A percentile compares a stretch with the other conserved stretches of the same genome.
phyloP scores from a whole-genome alignment of 2,797 vertebrate species.

The Hippopotamyrus pictus region DNA sequence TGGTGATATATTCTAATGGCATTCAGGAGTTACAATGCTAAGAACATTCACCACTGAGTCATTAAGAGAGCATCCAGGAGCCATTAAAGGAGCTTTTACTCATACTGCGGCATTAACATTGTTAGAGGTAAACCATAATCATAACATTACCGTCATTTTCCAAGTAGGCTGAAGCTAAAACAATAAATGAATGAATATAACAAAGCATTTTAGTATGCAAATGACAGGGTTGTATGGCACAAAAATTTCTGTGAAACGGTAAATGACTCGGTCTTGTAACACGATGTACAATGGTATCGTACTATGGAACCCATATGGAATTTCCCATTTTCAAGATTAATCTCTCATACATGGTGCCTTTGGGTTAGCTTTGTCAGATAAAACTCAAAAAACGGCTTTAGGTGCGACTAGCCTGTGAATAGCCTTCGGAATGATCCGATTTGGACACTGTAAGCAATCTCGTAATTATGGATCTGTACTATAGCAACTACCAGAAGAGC shows the following conservation, averaged over 20 bases:
- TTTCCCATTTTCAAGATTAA: neutral
- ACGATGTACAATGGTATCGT: neutral
- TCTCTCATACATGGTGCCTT: neutral
- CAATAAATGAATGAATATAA: neutral
- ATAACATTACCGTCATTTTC: neutral
- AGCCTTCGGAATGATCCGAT: neutral
- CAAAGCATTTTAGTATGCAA: neutral
- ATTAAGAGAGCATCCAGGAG: neutral
- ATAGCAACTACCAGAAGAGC: neutral
- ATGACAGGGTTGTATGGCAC: neutral
- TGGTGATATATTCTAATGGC: neutral
- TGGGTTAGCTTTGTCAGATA: neutral
- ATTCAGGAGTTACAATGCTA: neutral
- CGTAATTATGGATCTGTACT: neutral
- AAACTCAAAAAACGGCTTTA: neutral
- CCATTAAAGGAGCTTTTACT: neutral
- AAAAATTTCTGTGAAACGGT: neutral
- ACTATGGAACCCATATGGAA: neutral
- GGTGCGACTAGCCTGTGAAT: neutral
- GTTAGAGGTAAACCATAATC: neutral
- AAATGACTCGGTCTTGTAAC: neutral
- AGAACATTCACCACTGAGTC: neutral
- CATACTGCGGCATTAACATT: neutral
- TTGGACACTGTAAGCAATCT: constrained; percentile 9
- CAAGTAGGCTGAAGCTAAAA: neutral